Conservation (phyloP, 2,888 invertebrate species). For the Brassicogethes aeneus region DNA sequence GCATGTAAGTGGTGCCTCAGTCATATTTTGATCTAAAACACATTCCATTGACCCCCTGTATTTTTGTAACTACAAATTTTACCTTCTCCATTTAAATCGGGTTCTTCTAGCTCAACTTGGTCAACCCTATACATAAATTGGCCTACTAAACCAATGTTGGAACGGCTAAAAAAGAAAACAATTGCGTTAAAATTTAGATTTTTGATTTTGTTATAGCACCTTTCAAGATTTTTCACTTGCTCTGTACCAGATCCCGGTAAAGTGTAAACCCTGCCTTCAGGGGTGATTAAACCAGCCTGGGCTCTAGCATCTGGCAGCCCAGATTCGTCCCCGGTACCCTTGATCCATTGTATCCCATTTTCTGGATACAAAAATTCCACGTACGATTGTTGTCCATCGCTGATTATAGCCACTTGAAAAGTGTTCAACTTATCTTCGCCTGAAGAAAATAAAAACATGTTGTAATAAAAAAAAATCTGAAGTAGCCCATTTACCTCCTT, state of each 20-base stretch:
- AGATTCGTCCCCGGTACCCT: slow-evolving; percentile 66
- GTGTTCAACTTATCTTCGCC: slow-evolving; percentile 69
- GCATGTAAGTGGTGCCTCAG: slow-evolving; percentile 19
- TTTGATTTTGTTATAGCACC: slow-evolving; percentile 53
- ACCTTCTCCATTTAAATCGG: slow-evolving; percentile 44
- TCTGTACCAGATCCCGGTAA: slow-evolving; percentile 89
- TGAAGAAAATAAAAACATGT: not conserved
- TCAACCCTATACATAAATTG: slow-evolving; percentile 84
- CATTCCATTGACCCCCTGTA: no score
- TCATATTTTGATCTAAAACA: no score
- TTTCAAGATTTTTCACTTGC: slow-evolving; percentile 69
- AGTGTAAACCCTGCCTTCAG: slow-evolving; percentile 66
- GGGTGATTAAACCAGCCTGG: slow-evolving; percentile 85
- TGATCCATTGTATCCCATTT: slow-evolving; percentile 86
- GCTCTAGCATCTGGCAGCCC: slow-evolving; percentile 81
- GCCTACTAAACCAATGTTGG: slow-evolving; percentile 78
- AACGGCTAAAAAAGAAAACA: slow-evolving; percentile 54
- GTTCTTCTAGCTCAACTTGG: slow-evolving; percentile 56
- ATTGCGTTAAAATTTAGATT: not conserved
- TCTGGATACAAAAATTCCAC: slow-evolving; percentile 82
- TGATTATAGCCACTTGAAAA: slow-evolving; percentile 71
- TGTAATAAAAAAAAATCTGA: no score
- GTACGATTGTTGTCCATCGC: slow-evolving; percentile 72
- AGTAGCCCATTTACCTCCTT: slow-evolving; percentile 42
- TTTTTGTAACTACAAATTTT: not conserved